Evolutionary conservation across 2,797 vertebrate species (phyloP), one percentile per base, ranked within the genome.

Genomic region (Danionella dracula): DNA sequence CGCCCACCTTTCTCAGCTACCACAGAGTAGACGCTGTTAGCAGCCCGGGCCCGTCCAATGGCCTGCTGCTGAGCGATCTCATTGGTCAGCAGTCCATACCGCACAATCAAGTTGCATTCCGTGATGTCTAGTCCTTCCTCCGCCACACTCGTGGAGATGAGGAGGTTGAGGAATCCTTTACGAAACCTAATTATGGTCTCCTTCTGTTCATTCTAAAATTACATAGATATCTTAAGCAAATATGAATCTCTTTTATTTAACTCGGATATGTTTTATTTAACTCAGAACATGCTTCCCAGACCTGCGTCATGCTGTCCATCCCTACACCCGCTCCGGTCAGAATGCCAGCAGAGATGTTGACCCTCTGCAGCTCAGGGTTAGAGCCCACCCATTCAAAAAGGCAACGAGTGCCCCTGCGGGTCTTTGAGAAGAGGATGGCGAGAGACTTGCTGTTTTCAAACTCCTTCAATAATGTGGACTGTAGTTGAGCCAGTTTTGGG

Each of bases 11-110:
- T 57, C 49, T 83, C 54, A 1, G 92, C 92, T 0, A 99, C 86
- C 69, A 98, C 86, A 0, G 93, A 94, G 71, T 95, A 98, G 27
- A 88, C 74, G 0, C 96, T 98, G 78, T 92, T 37, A 31, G 1
- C 1, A 0, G 92, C 92, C 17, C 95, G 85, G 48, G 95, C 95
- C 1, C 96, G 91, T 20, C 96, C 95, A 19, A 83, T 89, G 1
- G 96, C 95, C 92, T 98, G 88, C 74, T 91, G 75, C 92, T 98
- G 96, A 53, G 95, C 89, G 0, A 98, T 96, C 83, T 97, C 96
- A 0, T 97, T 99, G 45, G 94, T 98, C 68, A 98, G 90, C 69
- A 99, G 90, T 9, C 95, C 93, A 0, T 97, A 98, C 62, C 94
- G 93, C 12, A 99, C 90, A 71, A 99, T 90, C 7, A 96, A 76